Conservation (phyloP, 2,797 vertebrate genomes). For the Amblyraja radiata region DNA sequence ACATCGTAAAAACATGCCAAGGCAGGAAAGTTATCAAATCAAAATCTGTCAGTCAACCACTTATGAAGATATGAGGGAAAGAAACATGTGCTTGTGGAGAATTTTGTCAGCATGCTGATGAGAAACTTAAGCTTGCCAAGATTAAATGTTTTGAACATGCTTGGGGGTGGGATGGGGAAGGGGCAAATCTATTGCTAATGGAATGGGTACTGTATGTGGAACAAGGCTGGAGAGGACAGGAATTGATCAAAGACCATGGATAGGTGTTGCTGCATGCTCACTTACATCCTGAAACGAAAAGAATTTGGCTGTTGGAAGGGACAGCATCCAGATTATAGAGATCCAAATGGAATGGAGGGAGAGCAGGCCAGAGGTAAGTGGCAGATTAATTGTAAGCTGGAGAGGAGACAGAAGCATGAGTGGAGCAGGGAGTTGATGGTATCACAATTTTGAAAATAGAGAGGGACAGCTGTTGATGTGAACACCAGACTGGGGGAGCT, state of each 20-base stretch:
- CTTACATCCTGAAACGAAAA: background rate
- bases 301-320: background rate
- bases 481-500: background rate
- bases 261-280: background rate
- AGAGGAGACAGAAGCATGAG: background rate
- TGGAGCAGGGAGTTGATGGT: background rate
- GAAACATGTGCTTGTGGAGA: background rate
- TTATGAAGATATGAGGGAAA: too few relatives aligned
- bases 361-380: background rate
- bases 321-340: background rate
- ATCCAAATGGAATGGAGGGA: background rate
- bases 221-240: background rate
- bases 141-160: background rate
- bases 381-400: background rate
- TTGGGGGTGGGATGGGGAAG: background rate
- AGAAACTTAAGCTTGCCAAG: background rate
- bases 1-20: too few relatives aligned
- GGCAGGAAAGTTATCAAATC: too few relatives aligned
- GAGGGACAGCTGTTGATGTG: background rate
- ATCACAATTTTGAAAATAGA: background rate
- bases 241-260: background rate
- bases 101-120: background rate
- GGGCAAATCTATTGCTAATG: background rate
- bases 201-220: background rate
- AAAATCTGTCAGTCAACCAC: too few relatives aligned